These are phyloP conservation scores for Sthenelais limicola DNA, from an alignment of 2,888 invertebrate genomes.

Conservation along the genomic window DNA sequence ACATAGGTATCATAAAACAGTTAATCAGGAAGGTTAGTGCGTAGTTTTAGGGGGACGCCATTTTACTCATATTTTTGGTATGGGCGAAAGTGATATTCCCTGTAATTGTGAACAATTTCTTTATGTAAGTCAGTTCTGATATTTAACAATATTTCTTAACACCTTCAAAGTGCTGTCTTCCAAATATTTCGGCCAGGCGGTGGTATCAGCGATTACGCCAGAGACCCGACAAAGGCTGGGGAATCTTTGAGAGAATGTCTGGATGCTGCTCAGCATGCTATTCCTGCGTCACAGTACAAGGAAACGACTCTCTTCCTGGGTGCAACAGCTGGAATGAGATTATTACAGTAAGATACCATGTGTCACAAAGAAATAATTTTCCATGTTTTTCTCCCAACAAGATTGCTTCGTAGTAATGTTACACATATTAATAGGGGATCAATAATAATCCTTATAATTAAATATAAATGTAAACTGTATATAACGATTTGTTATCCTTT, in stretches of 20 bases:
- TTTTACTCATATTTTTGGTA: too few relatives aligned
- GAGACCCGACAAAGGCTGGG: conserved; percentile 58
- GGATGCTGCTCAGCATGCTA: conserved; percentile 58
- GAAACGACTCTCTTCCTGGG: conserved; percentile 73
- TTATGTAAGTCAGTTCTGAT: too few relatives aligned
- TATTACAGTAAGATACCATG: conserved; percentile 68
- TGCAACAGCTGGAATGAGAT: conserved; percentile 75
- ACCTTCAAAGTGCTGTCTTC: background rate
- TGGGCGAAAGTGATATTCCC: background rate
- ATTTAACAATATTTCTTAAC: background rate
- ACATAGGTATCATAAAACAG: too few relatives aligned
- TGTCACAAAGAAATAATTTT: too few relatives aligned
- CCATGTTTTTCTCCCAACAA: too few relatives aligned
- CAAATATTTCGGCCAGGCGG: conserved; percentile 29
- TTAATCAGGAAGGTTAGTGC: too few relatives aligned
- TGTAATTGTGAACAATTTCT: background rate
- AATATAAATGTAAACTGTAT: too few relatives aligned
- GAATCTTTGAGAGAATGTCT: conserved; percentile 66
- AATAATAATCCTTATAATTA: too few relatives aligned
- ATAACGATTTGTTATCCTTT: too few relatives aligned
- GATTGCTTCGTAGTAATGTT: too few relatives aligned
- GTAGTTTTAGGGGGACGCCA: too few relatives aligned
- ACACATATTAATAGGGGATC: too few relatives aligned
- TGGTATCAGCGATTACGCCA: conserved; percentile 61
- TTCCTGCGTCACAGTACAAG: conserved; percentile 64